Evolutionary conservation across 1,140 invertebrate species (phyloP), one percentile per base, ranked within the genome.

Genomic region (Halyomorpha halys): DNA sequence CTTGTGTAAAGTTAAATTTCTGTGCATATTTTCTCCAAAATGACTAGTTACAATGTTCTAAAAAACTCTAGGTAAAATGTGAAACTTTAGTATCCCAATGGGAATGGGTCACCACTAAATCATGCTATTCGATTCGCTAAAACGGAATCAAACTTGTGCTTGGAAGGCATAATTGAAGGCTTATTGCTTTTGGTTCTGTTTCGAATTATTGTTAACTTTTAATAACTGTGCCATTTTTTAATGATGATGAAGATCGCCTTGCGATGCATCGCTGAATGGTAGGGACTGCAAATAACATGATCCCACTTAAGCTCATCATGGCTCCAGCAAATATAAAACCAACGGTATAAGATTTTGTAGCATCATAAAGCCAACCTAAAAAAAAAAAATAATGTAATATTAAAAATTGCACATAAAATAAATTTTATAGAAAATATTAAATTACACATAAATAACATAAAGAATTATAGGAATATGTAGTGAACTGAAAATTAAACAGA

Each of bases 221-320:
- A 16, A 56, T 23, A 5, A 25, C 23, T 23, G 18, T 23, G 18
- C 53, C 53, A 15, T 56, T 56, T 21, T 25, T 34, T 16, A n/a
- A n/a, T n/a, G 44, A n/a, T 23, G 61, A 27, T 23, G 15, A n/a
- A 11, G 23, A n/a, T 9, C 30, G 73, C n/a, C 67, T 67, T 63
- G 61, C 54, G 39, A 73, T 71, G 56, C 76, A 74, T 64, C 78
- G 78, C 74, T 90, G 84, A 30, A 95, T 70, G n/a, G 81, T 76
- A 2, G 93, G 93, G 71, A 97, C 88, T 53, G 83, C 73, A 74
- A 92, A 97, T 47, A 97, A 78, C 76, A 97, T 91, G 8, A 91
- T 21, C 13, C 95, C 94, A 75, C 91, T 94, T 21, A 92, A 60
- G 1, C 86, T 83, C 51, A 97, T 92, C 73, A 89, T 86, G 2